Conservation (phyloP, 2,888 invertebrate species). For the Argyra leucocephala region DNA sequence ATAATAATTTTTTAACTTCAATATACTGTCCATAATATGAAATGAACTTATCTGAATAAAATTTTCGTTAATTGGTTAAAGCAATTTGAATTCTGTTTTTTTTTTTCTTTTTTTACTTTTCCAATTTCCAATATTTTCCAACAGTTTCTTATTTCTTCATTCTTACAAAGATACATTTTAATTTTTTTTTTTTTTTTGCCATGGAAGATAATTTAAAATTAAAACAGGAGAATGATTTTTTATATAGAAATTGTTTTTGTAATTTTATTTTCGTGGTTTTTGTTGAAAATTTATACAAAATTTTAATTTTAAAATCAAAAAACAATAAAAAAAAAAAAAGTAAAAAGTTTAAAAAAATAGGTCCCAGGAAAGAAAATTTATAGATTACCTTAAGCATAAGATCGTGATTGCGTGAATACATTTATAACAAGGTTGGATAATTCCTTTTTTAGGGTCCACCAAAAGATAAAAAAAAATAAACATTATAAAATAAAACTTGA, state of each 20-base stretch:
- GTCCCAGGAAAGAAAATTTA: background rate
- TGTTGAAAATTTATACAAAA: background rate
- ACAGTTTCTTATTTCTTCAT: too few species aligned
- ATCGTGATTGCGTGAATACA: constrained; percentile 23
- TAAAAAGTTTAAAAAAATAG: background rate
- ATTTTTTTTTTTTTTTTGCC: too few species aligned
- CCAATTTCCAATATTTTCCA: too few species aligned
- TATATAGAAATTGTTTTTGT: background rate
- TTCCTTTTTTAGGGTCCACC: constrained; percentile 19
- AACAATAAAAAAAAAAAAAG: background rate
- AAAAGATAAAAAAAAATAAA: background rate
- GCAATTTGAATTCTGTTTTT: background rate
- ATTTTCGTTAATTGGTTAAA: constrained; percentile 3
- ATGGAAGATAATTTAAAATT: background rate
- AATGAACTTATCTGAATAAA: constrained; percentile 2
- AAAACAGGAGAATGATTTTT: background rate
- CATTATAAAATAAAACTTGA: background rate
- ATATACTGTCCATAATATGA: too few species aligned
- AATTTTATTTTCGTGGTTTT: too few species aligned
- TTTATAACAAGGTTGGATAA: constrained; percentile 20
- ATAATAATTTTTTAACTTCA: background rate
- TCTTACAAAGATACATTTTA: too few species aligned
- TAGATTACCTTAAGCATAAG: constrained; percentile 16
- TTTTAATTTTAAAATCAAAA: background rate
- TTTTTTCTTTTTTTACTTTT: too few species aligned